phyloP scores from a whole-genome alignment of 2,797 vertebrate genomes.

The Staurois parvus region DNA sequence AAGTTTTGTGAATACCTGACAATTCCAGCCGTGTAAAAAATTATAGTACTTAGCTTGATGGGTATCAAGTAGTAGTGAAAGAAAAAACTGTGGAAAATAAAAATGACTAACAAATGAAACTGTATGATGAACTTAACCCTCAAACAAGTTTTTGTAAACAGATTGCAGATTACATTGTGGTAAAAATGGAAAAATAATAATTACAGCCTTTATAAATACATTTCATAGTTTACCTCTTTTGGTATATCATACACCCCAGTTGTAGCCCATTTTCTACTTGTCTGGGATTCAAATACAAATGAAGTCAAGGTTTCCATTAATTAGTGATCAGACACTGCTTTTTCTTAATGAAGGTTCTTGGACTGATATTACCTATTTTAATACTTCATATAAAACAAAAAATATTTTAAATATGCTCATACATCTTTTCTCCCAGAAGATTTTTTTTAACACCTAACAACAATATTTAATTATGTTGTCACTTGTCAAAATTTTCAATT shows the following conservation, averaged over 20 bases:
- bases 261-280: background rate
- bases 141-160: too few species aligned
- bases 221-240: too few species aligned
- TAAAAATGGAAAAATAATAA: too few species aligned
- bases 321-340: background rate
- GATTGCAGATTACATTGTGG: too few species aligned
- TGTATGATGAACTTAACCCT: too few species aligned
- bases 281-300: background rate
- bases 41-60: too few species aligned
- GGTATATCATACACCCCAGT: background rate
- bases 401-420: background rate
- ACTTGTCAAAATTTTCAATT: slow-evolving; percentile 13
- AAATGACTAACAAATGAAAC: background rate
- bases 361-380: background rate
- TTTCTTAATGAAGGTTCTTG: background rate
- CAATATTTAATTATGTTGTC: slow-evolving; percentile 7
- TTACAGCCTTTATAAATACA: too few species aligned
- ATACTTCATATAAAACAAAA: slow-evolving; percentile 12
- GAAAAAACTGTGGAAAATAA: too few species aligned
- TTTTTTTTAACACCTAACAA: slow-evolving; percentile 2
- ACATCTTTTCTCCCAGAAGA: background rate
- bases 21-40: too few species aligned
- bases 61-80: too few species aligned
- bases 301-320: background rate
- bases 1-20: too few species aligned